These are phyloP conservation scores for Fragum whitleyi DNA, from an alignment of 2,888 invertebrate species.

Conservation along the genomic window DNA sequence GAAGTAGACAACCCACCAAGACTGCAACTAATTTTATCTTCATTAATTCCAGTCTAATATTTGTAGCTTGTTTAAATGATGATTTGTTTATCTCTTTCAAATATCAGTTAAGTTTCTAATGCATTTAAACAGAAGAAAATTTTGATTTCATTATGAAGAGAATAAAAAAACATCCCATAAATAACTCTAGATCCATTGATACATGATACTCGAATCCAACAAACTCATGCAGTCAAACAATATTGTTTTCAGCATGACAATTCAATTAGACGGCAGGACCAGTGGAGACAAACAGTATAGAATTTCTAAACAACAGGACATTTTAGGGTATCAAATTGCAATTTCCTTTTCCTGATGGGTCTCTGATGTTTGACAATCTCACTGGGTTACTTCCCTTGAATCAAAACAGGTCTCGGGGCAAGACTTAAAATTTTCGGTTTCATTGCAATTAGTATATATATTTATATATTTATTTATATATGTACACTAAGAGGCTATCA, in stretches of 20 bases:
- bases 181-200: not conserved
- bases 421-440: no score
- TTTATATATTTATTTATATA: no score
- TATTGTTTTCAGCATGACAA: conserved; percentile 9
- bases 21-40: no score
- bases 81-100: no score
- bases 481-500: no score
- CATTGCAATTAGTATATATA: no score
- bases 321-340: not conserved
- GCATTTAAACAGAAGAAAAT: no score
- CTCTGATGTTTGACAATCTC: not conserved
- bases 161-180: not conserved
- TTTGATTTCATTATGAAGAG: no score
- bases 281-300: conserved; percentile 12
- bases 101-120: no score
- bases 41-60: no score
- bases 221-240: not conserved
- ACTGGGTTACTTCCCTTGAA: conserved; percentile 7
- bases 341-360: conserved; percentile 1
- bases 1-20: no score
- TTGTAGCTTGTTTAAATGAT: no score
- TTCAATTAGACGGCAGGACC: not conserved
- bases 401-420: not conserved
- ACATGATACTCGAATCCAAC: not conserved
- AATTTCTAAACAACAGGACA: not conserved